Base-by-base conservation (phyloP, 1,140 invertebrate species). In the Drosophila biarmipes region DNA sequence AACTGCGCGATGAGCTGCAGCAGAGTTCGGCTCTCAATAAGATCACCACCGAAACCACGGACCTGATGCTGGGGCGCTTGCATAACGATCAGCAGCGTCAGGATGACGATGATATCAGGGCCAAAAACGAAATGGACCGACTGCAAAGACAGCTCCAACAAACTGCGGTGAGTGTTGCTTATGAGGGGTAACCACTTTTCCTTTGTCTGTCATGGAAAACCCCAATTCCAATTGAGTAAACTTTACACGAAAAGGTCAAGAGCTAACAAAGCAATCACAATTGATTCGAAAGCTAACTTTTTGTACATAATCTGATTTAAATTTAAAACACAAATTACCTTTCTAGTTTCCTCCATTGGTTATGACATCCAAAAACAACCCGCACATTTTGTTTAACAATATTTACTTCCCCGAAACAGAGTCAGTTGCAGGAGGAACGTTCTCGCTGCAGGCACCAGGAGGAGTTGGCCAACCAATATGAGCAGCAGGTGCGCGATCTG, bases 41-140 rank as follows among this genome's bases (percentile, higher is more conserved):
- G 58, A 38, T 87, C 5, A 79, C 84, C 43, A 74, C 61, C 4
- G 86, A 90, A 48, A 90, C 86, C 12, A 79, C 89, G 0, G 78
- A 82, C 2, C 64, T 90, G 14, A 71, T 92, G 27, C 42, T 92
- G 49, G 59, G 57, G 8, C 73, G 73, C 15, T 62, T 87, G 31
- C 90, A 74, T 7, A 52, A 66, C 4, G 91, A 92, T 35, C 72
- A 90, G 21, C 80, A 91, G 38, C 76, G 89, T 21, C 66, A 91
- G 69, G 69, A 84, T 11, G 73, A 84, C 35, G 74, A 58, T 2
- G 78, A 75, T 1, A 38, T 78, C 1, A 68, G 68, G 27, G 54
- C 85, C 10, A 81, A 69, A 42, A 57, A 61, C 37, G 91, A 92
- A 59, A 74, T 91, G 52, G 66, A 86, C 15, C 77, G 87, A 6